Percentiles rank a stretch among this genome's conserved stretches.
These are phyloP conservation scores for Rhogogaster chlorosoma DNA, from an alignment of 2,888 invertebrate species.

Conservation along the genomic window DNA sequence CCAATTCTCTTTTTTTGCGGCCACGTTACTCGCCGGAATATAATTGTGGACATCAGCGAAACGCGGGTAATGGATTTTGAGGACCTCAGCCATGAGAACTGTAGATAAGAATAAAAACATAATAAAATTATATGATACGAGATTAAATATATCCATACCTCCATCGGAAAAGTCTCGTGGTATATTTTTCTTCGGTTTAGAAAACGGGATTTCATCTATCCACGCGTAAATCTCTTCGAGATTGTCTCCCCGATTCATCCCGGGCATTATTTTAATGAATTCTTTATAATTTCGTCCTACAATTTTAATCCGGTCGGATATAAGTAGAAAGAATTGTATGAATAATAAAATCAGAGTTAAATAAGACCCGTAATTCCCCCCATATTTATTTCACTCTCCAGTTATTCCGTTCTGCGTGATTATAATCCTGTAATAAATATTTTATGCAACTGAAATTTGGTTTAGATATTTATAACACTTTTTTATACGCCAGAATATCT, in stretches of 20 bases:
- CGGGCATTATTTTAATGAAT: neutral
- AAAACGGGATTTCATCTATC: conserved; percentile 79
- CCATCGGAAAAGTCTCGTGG: conserved; percentile 88
- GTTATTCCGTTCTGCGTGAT: neutral
- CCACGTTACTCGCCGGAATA: conserved; percentile 82
- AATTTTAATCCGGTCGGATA: neutral
- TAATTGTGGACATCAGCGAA: conserved; percentile 88
- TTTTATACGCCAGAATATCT: neutral
- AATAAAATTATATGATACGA: neutral
- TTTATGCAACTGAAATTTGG: conserved; percentile 8
- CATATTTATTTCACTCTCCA: neutral
- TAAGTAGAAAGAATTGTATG: neutral
- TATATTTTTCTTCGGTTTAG: conserved; percentile 83
- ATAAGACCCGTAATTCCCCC: neutral
- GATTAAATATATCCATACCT: conserved; percentile 75
- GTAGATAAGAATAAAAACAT: conserved; percentile 46
- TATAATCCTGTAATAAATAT: neutral
- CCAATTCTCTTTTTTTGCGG: conserved; percentile 87
- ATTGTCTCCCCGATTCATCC: conserved; percentile 55
- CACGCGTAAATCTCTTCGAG: conserved; percentile 77
- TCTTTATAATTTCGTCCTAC: neutral
- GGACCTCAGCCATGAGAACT: conserved; percentile 86
- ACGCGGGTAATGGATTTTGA: conserved; percentile 84
- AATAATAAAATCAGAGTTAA: neutral
- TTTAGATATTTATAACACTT: neutral